These are phyloP conservation scores for Zoanthus sansibaricus DNA, from an alignment of 92 coral and sea anemone genomes.

Conservation along the genomic window DNA sequence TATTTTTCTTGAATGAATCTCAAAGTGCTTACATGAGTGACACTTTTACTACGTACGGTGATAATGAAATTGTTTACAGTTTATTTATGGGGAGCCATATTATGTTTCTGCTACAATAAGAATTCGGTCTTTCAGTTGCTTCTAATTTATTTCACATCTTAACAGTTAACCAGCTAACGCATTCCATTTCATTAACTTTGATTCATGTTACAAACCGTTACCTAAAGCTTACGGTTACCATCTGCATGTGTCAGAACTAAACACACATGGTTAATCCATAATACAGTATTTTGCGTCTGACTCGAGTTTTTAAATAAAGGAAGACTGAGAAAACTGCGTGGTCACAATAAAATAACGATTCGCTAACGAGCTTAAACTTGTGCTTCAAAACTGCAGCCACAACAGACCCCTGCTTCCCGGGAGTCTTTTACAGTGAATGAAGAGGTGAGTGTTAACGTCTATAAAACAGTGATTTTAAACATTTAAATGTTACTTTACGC, in stretches of 20 bases:
- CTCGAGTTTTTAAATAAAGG: not conserved
- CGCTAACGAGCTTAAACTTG: conserved; percentile 4
- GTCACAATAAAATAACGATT: not conserved
- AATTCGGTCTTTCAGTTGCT: not conserved
- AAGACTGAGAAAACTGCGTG: not conserved
- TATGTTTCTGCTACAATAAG: too few species aligned
- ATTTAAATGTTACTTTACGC: too few species aligned
- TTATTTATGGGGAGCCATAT: too few species aligned
- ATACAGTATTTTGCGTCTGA: not conserved
- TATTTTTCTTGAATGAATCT: too few species aligned
- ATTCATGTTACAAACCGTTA: not conserved
- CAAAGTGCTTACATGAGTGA: too few species aligned
- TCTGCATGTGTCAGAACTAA: too few species aligned
- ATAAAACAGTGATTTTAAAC: too few species aligned
- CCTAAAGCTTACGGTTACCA: too few species aligned
- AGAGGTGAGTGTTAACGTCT: conserved; percentile 70
- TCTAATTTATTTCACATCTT: not conserved
- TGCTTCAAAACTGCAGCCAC: conserved; percentile 37
- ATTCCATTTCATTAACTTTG: not conserved
- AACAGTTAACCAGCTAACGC: not conserved
- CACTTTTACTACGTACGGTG: too few species aligned
- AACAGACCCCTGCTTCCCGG: conserved; percentile 43
- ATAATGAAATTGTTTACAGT: too few species aligned
- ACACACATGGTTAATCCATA: not conserved
- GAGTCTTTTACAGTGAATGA: conserved; percentile 84